Conservation (phyloP, 2,113 vertebrate genomes). For the Daubentonia madagascariensis region DNA sequence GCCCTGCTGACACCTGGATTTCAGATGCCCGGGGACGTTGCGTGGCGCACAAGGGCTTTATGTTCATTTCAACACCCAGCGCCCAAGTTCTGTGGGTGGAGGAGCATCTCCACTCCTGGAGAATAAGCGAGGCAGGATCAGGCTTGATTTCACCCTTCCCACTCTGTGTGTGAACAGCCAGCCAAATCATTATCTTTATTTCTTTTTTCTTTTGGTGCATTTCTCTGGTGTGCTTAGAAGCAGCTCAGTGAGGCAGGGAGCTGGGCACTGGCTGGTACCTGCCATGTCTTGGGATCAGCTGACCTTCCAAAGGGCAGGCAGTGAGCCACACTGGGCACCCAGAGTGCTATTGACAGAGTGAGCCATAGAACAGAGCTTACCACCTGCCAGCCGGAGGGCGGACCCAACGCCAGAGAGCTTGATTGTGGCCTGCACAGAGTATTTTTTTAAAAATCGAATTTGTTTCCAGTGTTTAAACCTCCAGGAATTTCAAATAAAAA, state of each 20-base stretch:
- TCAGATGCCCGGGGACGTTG: background rate
- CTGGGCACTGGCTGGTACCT: accelerated
- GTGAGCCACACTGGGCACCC: accelerated
- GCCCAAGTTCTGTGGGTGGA: background rate
- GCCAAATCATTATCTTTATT: background rate
- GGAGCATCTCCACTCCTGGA: no score
- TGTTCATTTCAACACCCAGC: background rate
- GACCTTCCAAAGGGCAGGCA: background rate
- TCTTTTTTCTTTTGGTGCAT: background rate
- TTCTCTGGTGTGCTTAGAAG: background rate
- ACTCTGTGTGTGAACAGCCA: background rate
- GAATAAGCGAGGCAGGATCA: background rate
- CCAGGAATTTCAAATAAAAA: background rate
- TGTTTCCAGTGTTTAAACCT: background rate
- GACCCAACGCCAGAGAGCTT: background rate
- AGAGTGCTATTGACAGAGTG: no score
- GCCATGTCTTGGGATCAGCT: no score
- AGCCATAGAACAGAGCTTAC: accelerated
- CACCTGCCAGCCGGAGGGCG: background rate
- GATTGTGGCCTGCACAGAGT: no score
- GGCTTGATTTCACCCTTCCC: background rate
- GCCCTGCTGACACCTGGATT: background rate
- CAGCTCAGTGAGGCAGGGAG: background rate
- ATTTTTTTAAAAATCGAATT: background rate
- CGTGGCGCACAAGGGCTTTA: no score